Conservation (phyloP, 2,888 invertebrate species). For the Melanchra persicariae region DNA sequence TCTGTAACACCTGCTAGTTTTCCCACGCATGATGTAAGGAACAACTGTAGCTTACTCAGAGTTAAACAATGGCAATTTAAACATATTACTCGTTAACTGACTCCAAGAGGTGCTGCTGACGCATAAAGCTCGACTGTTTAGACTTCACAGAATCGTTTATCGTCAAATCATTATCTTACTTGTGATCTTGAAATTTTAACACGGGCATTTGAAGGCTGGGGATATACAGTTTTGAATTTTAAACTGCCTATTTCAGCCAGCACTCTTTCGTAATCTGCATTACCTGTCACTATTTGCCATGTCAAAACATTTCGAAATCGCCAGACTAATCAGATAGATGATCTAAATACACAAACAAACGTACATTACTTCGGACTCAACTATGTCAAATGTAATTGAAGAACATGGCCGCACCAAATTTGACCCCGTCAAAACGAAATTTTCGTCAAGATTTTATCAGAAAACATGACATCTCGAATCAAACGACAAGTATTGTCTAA, state of each 20-base stretch:
- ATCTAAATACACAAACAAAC: conserved; percentile 79
- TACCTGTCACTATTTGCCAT: conserved; percentile 64
- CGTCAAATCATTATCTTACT: conserved; percentile 44
- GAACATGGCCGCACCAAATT: conserved; percentile 80
- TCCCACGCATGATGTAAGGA: conserved; percentile 41
- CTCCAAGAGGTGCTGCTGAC: conserved; percentile 52
- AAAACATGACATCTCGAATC: conserved; percentile 88
- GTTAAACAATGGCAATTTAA: conserved; percentile 21
- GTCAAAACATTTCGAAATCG: conserved; percentile 74
- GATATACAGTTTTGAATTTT: conserved; percentile 28
- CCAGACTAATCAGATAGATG: conserved; percentile 78
- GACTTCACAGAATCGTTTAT: conserved; percentile 54
- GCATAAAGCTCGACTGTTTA: conserved; percentile 30
- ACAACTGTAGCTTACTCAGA: conserved; percentile 11
- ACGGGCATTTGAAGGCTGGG: conserved; percentile 54
- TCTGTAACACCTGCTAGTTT: conserved; percentile 29
- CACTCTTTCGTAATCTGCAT: conserved; percentile 57
- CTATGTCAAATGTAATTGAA: conserved; percentile 88
- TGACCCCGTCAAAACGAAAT: conserved; percentile 88
- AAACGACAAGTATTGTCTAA: conserved; percentile 88
- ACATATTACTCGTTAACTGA: conserved; percentile 19
- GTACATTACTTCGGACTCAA: conserved; percentile 70
- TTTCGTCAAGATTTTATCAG: conserved; percentile 87
- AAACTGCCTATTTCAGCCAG: conserved; percentile 40
- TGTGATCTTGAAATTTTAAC: conserved; percentile 53